Evolutionary conservation across 2,888 invertebrate species (phyloP).

Genomic region (Sesia bembeciformis): DNA sequence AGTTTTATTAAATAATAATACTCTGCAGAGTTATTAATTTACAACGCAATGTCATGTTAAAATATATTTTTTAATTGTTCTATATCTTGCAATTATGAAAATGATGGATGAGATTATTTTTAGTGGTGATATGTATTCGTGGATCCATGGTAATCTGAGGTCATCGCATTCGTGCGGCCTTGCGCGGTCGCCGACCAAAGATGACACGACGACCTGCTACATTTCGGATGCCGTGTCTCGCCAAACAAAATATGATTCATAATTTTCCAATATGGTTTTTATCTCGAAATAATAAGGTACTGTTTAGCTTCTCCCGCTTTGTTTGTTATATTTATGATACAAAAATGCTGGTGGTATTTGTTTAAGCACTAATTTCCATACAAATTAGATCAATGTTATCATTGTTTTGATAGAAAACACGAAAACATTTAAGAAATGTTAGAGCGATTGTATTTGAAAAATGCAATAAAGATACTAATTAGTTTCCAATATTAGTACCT

Average conservation of each 20-base stretch:
- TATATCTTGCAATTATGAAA: too few species aligned
- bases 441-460: neutral
- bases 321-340: conserved; percentile 1
- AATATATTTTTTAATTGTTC: too few species aligned
- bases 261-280: neutral
- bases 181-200: conserved; percentile 67
- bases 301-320: neutral
- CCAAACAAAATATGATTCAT: conserved; percentile 13
- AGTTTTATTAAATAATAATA: too few species aligned
- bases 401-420: conserved; percentile 3
- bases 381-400: conserved; percentile 22
- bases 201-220: conserved; percentile 51
- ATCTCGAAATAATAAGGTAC: neutral
- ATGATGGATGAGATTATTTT: neutral
- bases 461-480: neutral
- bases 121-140: conserved; percentile 21
- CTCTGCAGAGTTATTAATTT: too few species aligned
- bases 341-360: conserved; percentile 16
- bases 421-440: neutral
- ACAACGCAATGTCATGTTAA: too few species aligned
- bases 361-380: conserved; percentile 15
- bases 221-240: conserved; percentile 34
- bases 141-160: conserved; percentile 40
- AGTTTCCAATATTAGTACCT: neutral
- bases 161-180: conserved; percentile 66